phyloP scores from a whole-genome alignment of 2,797 vertebrate genomes.

The Labroides dimidiatus region DNA sequence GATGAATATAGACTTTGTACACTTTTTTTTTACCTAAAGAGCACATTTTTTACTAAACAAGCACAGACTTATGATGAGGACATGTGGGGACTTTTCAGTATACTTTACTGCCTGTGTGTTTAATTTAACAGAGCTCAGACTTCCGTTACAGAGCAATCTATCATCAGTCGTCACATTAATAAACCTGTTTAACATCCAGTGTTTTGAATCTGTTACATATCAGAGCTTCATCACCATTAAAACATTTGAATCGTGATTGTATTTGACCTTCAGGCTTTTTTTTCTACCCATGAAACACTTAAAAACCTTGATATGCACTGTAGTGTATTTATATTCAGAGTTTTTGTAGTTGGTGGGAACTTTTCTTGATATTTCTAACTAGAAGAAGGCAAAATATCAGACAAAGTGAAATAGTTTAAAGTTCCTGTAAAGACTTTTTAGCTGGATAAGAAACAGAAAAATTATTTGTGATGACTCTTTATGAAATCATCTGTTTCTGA shows the following conservation, averaged over 20 bases:
- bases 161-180: conserved; percentile 23
- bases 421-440: no score
- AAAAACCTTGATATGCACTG: no score
- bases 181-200: conserved; percentile 31
- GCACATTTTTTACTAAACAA: conserved; percentile 47
- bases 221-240: conserved; percentile 68
- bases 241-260: conserved; percentile 42
- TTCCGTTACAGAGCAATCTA: conserved; percentile 29
- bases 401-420: no score
- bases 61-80: conserved; percentile 28
- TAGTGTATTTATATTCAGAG: no score
- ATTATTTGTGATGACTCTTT: no score
- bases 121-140: conserved; percentile 31
- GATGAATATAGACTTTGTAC: conserved; percentile 46
- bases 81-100: conserved; percentile 6
- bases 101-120: conserved; percentile 39
- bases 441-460: no score
- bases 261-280: conserved; percentile 26
- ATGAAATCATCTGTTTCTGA: no score
- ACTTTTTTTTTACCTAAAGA: conserved; percentile 54
- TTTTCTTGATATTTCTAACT: no score
- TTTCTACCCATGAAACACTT: not conserved
- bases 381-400: no score
- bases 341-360: no score
- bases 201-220: conserved; percentile 67